Conservation (phyloP, 1,140 invertebrate species). For the Drosophila teissieri region DNA sequence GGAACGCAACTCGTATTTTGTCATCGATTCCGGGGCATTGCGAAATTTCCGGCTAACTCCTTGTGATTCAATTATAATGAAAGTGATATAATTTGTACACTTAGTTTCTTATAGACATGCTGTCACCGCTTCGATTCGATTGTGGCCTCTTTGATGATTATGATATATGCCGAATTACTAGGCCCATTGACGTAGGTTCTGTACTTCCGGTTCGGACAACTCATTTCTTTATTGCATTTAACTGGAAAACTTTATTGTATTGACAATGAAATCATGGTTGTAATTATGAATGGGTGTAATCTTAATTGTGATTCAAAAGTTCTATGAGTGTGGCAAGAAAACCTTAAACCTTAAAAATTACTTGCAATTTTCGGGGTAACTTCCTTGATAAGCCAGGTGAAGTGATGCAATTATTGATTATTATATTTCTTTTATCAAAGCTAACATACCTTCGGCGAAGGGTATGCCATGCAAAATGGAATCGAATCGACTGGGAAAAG, state of each 20-base stretch:
- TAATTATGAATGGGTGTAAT: conserved; percentile 3
- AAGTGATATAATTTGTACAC: conserved; percentile 41
- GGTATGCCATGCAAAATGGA: conserved; percentile 8
- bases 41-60: conserved; percentile 41
- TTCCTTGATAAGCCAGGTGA: not conserved
- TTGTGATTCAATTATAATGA: conserved; percentile 72
- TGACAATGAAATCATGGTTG: conserved; percentile 29
- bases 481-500: not conserved
- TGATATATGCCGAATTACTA: conserved; percentile 48
- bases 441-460: not conserved
- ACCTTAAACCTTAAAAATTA: not conserved
- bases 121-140: conserved; percentile 53
- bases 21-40: conserved; percentile 39
- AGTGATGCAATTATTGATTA: not conserved
- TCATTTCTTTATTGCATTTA: conserved; percentile 26
- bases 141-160: conserved; percentile 36
- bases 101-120: conserved; percentile 73
- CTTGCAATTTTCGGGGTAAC: not conserved
- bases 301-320: not conserved
- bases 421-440: not conserved
- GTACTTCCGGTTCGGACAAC: conserved; percentile 26
- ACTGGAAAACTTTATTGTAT: conserved; percentile 3
- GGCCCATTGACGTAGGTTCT: conserved; percentile 27
- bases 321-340: not conserved
- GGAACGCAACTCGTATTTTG: conserved; percentile 29